Evolutionary conservation across 2,888 invertebrate genomes (phyloP).

Genomic region (Leptopilina drosophilae): DNA sequence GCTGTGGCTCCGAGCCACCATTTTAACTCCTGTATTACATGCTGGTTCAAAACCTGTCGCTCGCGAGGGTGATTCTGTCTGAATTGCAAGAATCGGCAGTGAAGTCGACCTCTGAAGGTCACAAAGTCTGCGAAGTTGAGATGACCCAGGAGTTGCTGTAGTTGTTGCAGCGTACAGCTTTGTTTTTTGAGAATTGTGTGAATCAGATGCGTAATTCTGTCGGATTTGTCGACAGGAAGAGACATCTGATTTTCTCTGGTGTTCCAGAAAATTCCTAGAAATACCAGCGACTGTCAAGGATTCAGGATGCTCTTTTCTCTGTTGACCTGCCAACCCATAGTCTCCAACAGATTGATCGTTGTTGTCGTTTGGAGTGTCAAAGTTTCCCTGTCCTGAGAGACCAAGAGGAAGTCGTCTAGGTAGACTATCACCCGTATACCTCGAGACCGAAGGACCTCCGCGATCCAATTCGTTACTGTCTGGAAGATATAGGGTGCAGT

Average conservation of each 20-base stretch:
- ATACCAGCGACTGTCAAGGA: conserved; percentile 45
- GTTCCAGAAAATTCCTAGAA: conserved; percentile 49
- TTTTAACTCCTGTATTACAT: conserved; percentile 35
- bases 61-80: conserved; percentile 24
- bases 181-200: neutral
- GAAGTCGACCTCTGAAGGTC: conserved; percentile 46
- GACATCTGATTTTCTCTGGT: conserved; percentile 36
- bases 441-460: too few relatives aligned
- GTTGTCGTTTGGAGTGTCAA: neutral
- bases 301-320: conserved; percentile 20
- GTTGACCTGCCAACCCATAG: conserved; percentile 42
- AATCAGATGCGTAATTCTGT: conserved; percentile 14
- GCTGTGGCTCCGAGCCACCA: conserved; percentile 49
- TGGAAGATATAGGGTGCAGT: too few relatives aligned
- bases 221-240: conserved; percentile 32
- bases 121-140: conserved; percentile 52
- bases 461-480: too few relatives aligned
- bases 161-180: conserved; percentile 23
- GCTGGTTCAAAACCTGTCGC: conserved; percentile 7
- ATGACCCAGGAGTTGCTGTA: conserved; percentile 46
- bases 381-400: conserved; percentile 36
- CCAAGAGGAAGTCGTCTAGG: conserved; percentile 60
- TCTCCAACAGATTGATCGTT: neutral
- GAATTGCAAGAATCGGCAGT: conserved; percentile 51
- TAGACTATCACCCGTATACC: conserved; percentile 59